Percentiles rank a stretch among this genome's conserved stretches.
Evolutionary conservation across 2,888 invertebrate genomes (phyloP).

Genomic region (Synergus laeviventris): DNA sequence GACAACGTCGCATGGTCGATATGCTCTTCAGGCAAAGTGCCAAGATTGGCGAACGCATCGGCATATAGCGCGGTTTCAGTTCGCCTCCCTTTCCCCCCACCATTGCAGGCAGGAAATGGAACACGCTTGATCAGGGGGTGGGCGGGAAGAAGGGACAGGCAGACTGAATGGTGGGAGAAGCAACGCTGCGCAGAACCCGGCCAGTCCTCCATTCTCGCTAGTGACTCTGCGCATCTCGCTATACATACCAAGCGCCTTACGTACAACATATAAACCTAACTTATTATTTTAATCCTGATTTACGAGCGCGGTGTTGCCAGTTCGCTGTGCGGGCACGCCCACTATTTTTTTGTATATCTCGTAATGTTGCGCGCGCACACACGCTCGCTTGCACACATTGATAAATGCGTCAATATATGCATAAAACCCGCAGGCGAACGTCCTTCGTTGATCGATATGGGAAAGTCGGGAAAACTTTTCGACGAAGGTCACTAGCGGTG

Average conservation of each 20-base stretch:
- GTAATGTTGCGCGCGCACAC: slow-evolving; percentile 31
- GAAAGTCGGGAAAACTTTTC: slow-evolving; percentile 53
- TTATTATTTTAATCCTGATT: slow-evolving; percentile 76
- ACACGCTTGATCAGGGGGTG: slow-evolving; percentile 62
- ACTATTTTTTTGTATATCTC: slow-evolving; percentile 57
- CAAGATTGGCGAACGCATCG: slow-evolving; percentile 74
- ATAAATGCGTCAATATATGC: slow-evolving; percentile 46
- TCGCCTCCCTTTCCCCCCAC: slow-evolving; percentile 61
- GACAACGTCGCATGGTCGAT: slow-evolving; percentile 76
- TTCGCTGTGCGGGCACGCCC: slow-evolving; percentile 68
- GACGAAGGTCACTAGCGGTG: slow-evolving; percentile 3
- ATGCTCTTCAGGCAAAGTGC: slow-evolving; percentile 76
- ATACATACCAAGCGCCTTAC: slow-evolving; percentile 45
- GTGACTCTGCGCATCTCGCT: slow-evolving; percentile 67
- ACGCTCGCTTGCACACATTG: not conserved
- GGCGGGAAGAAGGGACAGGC: slow-evolving; percentile 52
- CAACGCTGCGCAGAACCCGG: slow-evolving; percentile 72
- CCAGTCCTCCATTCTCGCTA: slow-evolving; percentile 51
- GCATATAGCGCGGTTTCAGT: slow-evolving; percentile 70
- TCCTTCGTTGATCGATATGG: slow-evolving; percentile 6
- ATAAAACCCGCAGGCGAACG: slow-evolving; percentile 46
- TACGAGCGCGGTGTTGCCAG: slow-evolving; percentile 72
- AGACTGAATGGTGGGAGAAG: slow-evolving; percentile 60
- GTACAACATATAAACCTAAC: slow-evolving; percentile 68
- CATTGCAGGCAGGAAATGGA: slow-evolving; percentile 56